Evolutionary conservation across 2,797 vertebrate species (phyloP).

Genomic region (Liparis tanakae): DNA sequence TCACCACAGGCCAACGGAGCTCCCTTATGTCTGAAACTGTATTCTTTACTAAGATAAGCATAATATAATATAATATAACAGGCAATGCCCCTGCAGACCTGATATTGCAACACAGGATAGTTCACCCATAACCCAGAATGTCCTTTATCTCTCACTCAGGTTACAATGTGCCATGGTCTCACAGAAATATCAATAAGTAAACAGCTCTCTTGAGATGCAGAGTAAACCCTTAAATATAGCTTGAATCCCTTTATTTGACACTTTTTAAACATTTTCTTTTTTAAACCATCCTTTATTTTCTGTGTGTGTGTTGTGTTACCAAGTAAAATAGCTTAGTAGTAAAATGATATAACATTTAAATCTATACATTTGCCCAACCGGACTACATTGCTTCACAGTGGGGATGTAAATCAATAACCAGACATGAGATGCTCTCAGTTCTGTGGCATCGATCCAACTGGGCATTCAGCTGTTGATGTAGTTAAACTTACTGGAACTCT

Average conservation of each 20-base stretch:
- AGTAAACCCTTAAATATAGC: constrained; percentile 36
- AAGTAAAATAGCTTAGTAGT: not conserved
- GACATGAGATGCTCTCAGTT: constrained; percentile 12
- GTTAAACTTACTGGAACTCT: constrained; percentile 6
- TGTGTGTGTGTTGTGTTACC: not conserved
- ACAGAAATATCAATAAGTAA: constrained; percentile 52
- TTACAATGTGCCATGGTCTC: constrained; percentile 55
- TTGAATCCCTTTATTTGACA: constrained; percentile 30
- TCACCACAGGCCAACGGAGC: constrained; percentile 9
- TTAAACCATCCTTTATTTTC: not conserved
- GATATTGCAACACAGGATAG: constrained; percentile 52
- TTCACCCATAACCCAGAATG: constrained; percentile 60
- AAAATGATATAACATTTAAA: not conserved
- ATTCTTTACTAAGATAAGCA: constrained; percentile 45
- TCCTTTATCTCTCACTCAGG: constrained; percentile 52
- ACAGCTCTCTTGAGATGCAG: constrained; percentile 48
- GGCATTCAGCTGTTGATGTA: not conserved
- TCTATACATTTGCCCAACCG: not conserved
- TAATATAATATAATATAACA: constrained; percentile 44
- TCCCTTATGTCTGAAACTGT: constrained; percentile 25
- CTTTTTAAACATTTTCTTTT: constrained; percentile 6
- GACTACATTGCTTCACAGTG: constrained; percentile 1
- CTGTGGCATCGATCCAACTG: not conserved
- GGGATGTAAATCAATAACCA: constrained; percentile 16
- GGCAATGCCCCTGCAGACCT: constrained; percentile 49